A percentile compares a stretch with the other conserved stretches of the same genome.
Evolutionary conservation across 2,113 vertebrate genomes (phyloP).

Genomic region (Megaceryle torquata): DNA sequence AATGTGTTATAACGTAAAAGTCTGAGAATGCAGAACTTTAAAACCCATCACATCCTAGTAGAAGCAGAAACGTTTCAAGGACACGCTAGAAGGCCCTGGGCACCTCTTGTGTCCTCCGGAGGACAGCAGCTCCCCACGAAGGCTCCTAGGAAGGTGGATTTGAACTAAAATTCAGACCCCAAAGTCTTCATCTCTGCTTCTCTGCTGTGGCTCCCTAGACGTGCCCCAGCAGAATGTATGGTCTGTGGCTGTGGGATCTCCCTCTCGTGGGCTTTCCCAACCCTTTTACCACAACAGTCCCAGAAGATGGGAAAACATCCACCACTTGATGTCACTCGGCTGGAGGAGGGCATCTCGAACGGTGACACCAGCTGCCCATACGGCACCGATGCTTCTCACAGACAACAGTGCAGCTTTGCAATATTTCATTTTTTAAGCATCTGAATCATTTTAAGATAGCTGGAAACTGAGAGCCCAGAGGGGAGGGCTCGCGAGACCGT

Average conservation of each 20-base stretch:
- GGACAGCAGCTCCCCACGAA: neutral
- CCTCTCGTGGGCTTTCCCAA: neutral
- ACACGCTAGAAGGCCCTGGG: neutral
- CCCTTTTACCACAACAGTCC: accelerated
- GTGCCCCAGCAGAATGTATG: neutral
- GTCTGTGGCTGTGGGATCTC: neutral
- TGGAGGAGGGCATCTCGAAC: neutral
- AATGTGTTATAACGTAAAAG: slow-evolving; percentile 33
- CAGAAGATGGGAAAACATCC: neutral
- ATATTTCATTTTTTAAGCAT: accelerated
- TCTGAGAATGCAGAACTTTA: slow-evolving; percentile 50
- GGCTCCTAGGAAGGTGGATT: neutral
- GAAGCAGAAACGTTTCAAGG: neutral
- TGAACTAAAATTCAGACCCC: neutral
- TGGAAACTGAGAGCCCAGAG: neutral
- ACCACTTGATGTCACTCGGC: neutral
- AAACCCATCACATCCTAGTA: neutral
- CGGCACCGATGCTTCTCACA: neutral
- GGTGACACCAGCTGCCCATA: neutral
- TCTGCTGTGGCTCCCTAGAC: neutral
- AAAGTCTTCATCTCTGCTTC: neutral
- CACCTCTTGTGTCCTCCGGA: accelerated
- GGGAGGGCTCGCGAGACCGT: neutral
- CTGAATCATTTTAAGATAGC: neutral
- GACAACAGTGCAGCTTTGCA: neutral